Conservation (phyloP, 2,888 invertebrate species). For the Doris montereyensis region DNA sequence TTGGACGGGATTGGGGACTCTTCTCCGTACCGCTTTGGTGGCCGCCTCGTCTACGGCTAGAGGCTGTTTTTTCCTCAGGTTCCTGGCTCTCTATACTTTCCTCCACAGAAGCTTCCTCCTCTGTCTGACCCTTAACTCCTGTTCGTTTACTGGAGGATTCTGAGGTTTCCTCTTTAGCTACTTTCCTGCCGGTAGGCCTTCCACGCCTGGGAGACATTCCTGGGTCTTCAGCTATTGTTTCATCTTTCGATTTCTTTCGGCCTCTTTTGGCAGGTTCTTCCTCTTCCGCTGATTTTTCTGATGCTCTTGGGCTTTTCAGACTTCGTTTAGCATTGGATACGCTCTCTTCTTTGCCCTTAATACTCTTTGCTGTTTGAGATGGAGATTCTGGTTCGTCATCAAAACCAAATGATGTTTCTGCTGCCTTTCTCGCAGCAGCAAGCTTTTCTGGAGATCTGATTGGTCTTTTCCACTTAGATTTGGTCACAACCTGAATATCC, state of each 20-base stretch:
- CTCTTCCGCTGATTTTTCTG: conserved; percentile 24
- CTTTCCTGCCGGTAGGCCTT: conserved; percentile 15
- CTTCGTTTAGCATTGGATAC: conserved; percentile 11
- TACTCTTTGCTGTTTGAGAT: conserved; percentile 36
- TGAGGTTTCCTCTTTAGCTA: not conserved
- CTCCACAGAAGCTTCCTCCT: conserved; percentile 43
- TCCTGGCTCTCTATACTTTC: conserved; percentile 35
- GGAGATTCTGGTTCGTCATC: conserved; percentile 42
- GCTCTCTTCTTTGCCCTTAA: conserved; percentile 26
- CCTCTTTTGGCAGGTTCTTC: conserved; percentile 38
- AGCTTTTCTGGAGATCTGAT: conserved; percentile 46
- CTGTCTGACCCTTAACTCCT: not conserved
- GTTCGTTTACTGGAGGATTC: not conserved
- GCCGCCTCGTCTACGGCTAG: conserved; percentile 45
- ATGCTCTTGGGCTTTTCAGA: conserved; percentile 34
- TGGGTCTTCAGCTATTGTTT: conserved; percentile 32
- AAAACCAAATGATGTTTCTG: conserved; percentile 47
- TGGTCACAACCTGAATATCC: conserved; percentile 30
- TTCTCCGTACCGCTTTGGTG: conserved; percentile 47
- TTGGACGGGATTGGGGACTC: conserved; percentile 39
- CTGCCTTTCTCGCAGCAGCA: conserved; percentile 45
- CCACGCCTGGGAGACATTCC: conserved; percentile 17
- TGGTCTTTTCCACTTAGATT: conserved; percentile 37
- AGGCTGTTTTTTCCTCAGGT: conserved; percentile 33
- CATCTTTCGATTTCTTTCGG: conserved; percentile 39